These are phyloP conservation scores for Eretmochelys imbricata DNA, from an alignment of 2,113 vertebrate genomes.

Conservation along the genomic window DNA sequence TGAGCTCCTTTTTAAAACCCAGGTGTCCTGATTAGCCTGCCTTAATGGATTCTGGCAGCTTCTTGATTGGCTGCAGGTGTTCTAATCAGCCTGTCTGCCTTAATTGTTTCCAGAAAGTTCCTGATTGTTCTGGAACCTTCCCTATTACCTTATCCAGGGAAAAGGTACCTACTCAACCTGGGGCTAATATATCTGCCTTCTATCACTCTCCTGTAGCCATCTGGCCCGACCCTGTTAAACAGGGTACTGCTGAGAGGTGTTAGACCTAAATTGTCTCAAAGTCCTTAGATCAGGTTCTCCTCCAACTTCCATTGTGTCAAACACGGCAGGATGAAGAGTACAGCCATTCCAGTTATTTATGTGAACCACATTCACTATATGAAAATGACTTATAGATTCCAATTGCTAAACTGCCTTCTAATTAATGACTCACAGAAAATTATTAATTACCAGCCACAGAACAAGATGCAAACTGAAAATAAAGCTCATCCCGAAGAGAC, in stretches of 20 bases:
- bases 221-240: too few species aligned
- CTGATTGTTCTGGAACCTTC: too few species aligned
- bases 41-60: too few species aligned
- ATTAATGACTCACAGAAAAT: background rate
- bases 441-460: background rate
- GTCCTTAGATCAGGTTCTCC: background rate
- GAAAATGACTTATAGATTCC: background rate
- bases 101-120: too few species aligned
- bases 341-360: background rate
- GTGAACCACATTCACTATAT: background rate
- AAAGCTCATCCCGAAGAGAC: background rate
- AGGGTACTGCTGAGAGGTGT: background rate
- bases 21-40: too few species aligned
- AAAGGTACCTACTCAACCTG: too few species aligned
- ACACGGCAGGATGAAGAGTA: background rate
- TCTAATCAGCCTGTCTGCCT: too few species aligned
- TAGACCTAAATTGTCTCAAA: background rate
- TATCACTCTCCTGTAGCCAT: too few species aligned
- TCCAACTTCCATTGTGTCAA: background rate
- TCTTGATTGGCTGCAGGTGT: too few species aligned
- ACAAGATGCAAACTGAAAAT: background rate
- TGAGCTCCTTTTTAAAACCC: too few species aligned
- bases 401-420: background rate
- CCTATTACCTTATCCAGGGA: too few species aligned
- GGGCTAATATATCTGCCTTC: too few species aligned